phyloP scores from a whole-genome alignment of 2,888 invertebrate species.

The Osmoderma eremita region DNA sequence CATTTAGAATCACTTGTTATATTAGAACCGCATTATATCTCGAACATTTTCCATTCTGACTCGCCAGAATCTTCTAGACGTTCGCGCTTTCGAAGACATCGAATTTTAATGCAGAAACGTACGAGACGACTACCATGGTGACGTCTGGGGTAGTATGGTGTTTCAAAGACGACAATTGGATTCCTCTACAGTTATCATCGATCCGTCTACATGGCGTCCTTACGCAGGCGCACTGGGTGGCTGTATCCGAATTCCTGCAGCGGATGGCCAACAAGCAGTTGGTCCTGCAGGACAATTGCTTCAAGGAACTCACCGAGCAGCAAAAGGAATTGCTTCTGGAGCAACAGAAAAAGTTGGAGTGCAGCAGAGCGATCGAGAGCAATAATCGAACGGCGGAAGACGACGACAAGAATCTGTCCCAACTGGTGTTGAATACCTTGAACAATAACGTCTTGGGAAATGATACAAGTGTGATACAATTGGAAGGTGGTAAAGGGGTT shows the following conservation, averaged over 20 bases:
- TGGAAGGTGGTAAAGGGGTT: conserved; percentile 45
- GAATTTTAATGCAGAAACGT: conserved; percentile 35
- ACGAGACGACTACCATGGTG: conserved; percentile 66
- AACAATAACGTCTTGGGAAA: conserved; percentile 39
- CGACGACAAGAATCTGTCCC: conserved; percentile 35
- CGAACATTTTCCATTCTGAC: conserved; percentile 1
- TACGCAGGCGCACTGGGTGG: conserved; percentile 74
- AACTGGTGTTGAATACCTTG: conserved; percentile 38
- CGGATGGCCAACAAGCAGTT: conserved; percentile 73
- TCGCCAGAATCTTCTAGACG: conserved; percentile 18
- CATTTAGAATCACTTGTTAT: too few species aligned
- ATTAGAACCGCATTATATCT: too few species aligned
- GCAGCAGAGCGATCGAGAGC: conserved; percentile 20
- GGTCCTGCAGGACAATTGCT: conserved; percentile 66
- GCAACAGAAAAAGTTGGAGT: conserved; percentile 45
- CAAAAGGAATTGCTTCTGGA: conserved; percentile 58
- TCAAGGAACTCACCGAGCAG: conserved; percentile 61
- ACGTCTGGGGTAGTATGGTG: conserved; percentile 74
- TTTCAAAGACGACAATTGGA: conserved; percentile 74
- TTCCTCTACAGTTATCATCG: conserved; percentile 74
- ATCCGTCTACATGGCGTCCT: conserved; percentile 74
- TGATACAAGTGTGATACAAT: conserved; percentile 55
- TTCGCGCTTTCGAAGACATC: conserved; percentile 4
- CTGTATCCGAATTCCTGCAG: conserved; percentile 73
- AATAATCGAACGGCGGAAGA: conserved; percentile 15